Base-by-base conservation (phyloP, 2,888 invertebrate genomes). In the Mythimna pallens region DNA sequence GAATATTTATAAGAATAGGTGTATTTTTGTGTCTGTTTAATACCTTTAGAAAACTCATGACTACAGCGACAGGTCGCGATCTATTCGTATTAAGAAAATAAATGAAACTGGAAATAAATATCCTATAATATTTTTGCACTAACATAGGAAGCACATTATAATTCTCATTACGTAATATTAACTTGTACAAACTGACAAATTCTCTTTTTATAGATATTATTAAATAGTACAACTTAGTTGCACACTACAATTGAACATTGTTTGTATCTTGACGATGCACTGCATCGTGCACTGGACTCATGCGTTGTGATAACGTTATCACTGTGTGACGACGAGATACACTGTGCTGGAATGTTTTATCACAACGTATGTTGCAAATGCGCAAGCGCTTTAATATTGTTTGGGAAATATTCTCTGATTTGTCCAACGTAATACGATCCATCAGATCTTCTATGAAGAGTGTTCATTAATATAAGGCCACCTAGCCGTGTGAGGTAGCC, bases 131-230 rank as follows among this genome's bases (percentile, higher is more conserved):
- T 89, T 89, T 89, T 89, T 88, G 87, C 89, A 88, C 88, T 86
- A 84, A 85, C 75, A 83, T 90, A 87, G 85, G 76, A 81, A 84
- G 86, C 83, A 87, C 84, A 82, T 77, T 82, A 82, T 85, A 87
- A 86, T 86, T 88, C 87, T 89, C 86, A 85, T 87, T 86, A 88
- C 86, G 89, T 90, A 89, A 88, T 83, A 80, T 77, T 71, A 77
- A 82, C 78, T 87, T 88, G 90, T 91, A 91, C 88, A 91, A 91
- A 91, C 79, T 88, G 85, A 87, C 78, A 85, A 82, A 87, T 86
- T 83, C 86, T 86, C 84, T 86, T 80, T 81, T 83, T 83, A 72
- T 77, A 79, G 86, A 84, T 79, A 81, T 85, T 73, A 72, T 76
- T 82, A 81, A 81, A 72, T 78, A 84, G 83, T 88, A 86, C 80